Evolutionary conservation across 2,797 vertebrate species (phyloP), one percentile per base, ranked within the genome.

Genomic region (Sebastes steindachneri): DNA sequence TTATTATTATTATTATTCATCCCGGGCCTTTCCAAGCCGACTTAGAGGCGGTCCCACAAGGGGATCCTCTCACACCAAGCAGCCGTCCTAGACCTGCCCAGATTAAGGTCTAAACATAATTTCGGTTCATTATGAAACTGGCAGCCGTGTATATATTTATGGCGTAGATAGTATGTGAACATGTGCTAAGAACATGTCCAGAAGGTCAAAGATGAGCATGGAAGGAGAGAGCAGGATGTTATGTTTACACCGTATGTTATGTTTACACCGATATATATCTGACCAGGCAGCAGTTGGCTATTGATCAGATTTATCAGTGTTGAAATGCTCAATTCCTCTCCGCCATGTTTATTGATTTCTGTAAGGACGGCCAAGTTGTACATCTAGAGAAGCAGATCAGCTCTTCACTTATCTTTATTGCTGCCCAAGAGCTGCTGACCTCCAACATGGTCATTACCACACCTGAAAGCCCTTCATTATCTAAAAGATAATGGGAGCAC

Each of bases 311-410:
- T 33, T 35, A 53, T 62, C 68, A 33, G 33, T 3, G 62, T 5
- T 75, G 62, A 75, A 57, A 68, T 14, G 37, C 28, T 66, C 33
- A 37, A 2, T 41, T 51, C 53, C 11, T 5, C 75, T 75, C 29
- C 14, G 29, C 60, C 37, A 12, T 71, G 66, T 80, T 74, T 63
- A 75, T 80, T 26, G 76, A 85, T 77, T 35, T 23, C 48, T 21
- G 60, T 41, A 21, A 65, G 26, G 68, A 60, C 21, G 4, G 37
- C 57, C 75, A 58, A 28, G 45, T 59, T 25, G 67, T 59, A 35
- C 58, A 48, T 72, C 71, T 54, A 75, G 48, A 67, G 45, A 53
- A 65, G 62, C 55, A 48, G 21, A 66, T 37, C 33, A n/a, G 64
- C 21, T 12, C 26, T 54, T 48, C 54, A 10, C 74, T 80, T 80